Evolutionary conservation across 2,797 vertebrate species (phyloP).

Genomic region (Myotis planiceps): DNA sequence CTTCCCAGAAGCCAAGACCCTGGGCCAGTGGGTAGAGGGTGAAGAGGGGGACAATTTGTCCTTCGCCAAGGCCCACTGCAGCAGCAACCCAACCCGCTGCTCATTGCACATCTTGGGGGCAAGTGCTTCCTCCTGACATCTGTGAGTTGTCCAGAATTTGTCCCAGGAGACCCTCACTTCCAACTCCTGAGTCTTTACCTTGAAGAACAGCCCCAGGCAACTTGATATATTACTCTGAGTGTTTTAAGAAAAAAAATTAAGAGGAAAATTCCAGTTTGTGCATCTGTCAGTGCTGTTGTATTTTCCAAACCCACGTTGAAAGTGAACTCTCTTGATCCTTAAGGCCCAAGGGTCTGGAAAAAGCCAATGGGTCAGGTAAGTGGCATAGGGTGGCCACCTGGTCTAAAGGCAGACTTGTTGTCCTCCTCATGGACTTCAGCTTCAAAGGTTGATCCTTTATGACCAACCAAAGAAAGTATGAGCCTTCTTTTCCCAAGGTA

Average conservation of each 20-base stretch:
- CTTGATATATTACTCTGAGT: neutral
- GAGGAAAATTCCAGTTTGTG: neutral
- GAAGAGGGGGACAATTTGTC: neutral
- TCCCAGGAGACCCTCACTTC: neutral
- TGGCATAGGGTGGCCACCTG: neutral
- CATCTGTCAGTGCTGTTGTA: neutral
- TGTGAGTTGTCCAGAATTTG: neutral
- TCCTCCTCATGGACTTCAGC: neutral
- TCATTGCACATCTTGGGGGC: neutral
- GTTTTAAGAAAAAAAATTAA: neutral
- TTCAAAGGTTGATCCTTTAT: neutral
- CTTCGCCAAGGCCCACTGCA: neutral
- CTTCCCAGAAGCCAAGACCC: too few relatives aligned
- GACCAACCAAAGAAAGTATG: neutral
- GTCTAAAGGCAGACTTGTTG: neutral
- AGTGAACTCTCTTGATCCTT: neutral
- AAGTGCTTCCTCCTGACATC: neutral
- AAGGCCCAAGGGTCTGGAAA: neutral
- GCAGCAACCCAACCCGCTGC: rapidly evolving
- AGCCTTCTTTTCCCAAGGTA: neutral
- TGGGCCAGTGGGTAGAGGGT: neutral
- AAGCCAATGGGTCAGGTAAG: neutral
- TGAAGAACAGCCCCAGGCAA: neutral
- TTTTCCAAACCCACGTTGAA: neutral
- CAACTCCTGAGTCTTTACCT: neutral